Conservation (phyloP, 92 coral and sea anemone genomes). For the Porites lobata region DNA sequence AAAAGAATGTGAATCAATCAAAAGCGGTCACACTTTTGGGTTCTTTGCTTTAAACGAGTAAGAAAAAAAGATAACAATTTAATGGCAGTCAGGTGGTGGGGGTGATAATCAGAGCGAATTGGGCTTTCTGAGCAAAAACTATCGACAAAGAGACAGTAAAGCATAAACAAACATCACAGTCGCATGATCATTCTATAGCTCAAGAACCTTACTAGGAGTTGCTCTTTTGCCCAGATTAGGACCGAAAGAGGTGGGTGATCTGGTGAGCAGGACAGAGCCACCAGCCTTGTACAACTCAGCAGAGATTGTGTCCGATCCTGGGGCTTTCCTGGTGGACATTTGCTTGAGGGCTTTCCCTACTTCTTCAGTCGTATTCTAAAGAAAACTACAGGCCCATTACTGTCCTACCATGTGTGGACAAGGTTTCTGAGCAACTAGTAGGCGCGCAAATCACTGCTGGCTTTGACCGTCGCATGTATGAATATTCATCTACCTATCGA, state of each 20-base stretch:
- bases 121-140: too few relatives aligned
- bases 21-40: too few relatives aligned
- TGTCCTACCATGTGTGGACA: slow-evolving; percentile 27
- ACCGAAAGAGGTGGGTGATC: background rate
- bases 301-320: slow-evolving; percentile 12
- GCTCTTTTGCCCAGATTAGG: background rate
- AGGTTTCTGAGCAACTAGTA: slow-evolving; percentile 43
- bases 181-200: too few relatives aligned
- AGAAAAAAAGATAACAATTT: too few relatives aligned
- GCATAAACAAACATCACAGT: too few relatives aligned
- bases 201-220: slow-evolving; percentile 21
- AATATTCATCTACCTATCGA: too few relatives aligned
- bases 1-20: too few relatives aligned
- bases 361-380: background rate
- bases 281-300: slow-evolving; percentile 31
- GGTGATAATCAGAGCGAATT: too few relatives aligned
- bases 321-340: slow-evolving; percentile 19
- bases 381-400: slow-evolving; percentile 55
- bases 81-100: too few relatives aligned
- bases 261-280: background rate
- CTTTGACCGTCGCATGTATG: slow-evolving; percentile 5
- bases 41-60: too few relatives aligned
- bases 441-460: slow-evolving; percentile 47
- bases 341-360: slow-evolving; percentile 30
- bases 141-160: too few relatives aligned